Percentiles rank a stretch among this genome's conserved stretches.
These are phyloP conservation scores for Morelia viridis DNA, from an alignment of 2,797 vertebrate genomes.

Conservation along the genomic window DNA sequence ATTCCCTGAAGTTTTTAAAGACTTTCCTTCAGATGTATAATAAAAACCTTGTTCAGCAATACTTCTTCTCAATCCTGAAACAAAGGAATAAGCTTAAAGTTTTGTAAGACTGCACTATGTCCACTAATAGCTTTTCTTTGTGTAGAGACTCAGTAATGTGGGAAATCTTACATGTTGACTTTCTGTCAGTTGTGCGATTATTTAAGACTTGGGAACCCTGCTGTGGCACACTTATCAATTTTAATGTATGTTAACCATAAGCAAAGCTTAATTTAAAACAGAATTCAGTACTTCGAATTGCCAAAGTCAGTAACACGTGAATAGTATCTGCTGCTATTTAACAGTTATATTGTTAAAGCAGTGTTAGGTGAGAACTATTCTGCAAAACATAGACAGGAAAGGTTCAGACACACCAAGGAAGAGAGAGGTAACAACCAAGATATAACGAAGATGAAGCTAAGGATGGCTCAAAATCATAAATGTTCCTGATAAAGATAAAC, in stretches of 20 bases:
- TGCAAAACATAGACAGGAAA: neutral
- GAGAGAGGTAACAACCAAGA: neutral
- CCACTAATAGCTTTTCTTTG: neutral
- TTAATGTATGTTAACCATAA: neutral
- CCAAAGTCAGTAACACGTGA: neutral
- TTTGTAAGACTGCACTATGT: neutral
- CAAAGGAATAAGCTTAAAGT: neutral
- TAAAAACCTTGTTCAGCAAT: neutral
- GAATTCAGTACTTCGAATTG: neutral
- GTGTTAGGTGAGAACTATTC: neutral
- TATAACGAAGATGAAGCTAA: neutral
- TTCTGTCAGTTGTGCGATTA: neutral
- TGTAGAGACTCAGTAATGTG: neutral
- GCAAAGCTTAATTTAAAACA: neutral
- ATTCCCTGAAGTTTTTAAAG: neutral
- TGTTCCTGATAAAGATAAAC: neutral
- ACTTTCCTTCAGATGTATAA: neutral
- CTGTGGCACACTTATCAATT: neutral
- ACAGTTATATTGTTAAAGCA: neutral
- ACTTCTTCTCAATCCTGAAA: neutral
- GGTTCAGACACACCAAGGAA: neutral
- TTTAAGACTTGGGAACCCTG: neutral
- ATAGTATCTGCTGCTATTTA: neutral
- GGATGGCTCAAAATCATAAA: neutral
- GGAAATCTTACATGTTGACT: neutral